These are phyloP conservation scores for Julus scandinavius DNA, from an alignment of 2,888 invertebrate species.

Conservation along the genomic window DNA sequence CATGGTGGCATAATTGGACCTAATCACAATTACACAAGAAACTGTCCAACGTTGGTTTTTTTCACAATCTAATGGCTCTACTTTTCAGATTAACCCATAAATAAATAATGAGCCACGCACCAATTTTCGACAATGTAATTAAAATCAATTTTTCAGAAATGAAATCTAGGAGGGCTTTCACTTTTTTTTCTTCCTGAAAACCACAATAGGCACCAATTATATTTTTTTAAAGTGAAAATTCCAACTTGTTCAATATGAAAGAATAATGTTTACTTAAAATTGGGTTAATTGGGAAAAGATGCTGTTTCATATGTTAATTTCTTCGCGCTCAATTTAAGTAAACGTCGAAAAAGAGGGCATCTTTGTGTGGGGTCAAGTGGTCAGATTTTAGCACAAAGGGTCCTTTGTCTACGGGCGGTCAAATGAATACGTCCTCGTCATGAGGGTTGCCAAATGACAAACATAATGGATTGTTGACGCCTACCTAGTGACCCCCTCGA, in stretches of 20 bases:
- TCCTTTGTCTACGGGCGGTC: constrained; percentile 1
- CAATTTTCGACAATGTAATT: neutral
- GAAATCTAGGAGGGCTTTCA: neutral
- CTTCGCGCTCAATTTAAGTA: neutral
- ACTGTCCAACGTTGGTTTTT: neutral
- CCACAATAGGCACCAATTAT: neutral
- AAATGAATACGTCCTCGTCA: neutral
- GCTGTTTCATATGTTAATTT: neutral
- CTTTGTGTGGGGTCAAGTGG: constrained; percentile 12
- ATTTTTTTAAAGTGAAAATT: neutral
- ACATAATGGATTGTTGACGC: neutral
- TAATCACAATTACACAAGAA: neutral
- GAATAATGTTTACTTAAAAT: neutral
- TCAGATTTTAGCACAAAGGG: constrained; percentile 8
- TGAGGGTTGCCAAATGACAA: neutral
- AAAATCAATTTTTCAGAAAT: neutral
- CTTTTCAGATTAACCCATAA: constrained; percentile 11
- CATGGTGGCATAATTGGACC: neutral
- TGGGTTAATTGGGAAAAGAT: constrained; percentile 11
- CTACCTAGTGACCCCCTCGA: neutral
- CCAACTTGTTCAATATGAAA: neutral
- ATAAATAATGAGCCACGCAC: constrained; percentile 13
- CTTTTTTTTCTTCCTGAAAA: neutral
- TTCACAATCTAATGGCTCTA: neutral
- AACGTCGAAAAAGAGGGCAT: constrained; percentile 8